Evolutionary conservation across 2,113 vertebrate genomes (phyloP).

Genomic region (Excalfactoria chinensis): DNA sequence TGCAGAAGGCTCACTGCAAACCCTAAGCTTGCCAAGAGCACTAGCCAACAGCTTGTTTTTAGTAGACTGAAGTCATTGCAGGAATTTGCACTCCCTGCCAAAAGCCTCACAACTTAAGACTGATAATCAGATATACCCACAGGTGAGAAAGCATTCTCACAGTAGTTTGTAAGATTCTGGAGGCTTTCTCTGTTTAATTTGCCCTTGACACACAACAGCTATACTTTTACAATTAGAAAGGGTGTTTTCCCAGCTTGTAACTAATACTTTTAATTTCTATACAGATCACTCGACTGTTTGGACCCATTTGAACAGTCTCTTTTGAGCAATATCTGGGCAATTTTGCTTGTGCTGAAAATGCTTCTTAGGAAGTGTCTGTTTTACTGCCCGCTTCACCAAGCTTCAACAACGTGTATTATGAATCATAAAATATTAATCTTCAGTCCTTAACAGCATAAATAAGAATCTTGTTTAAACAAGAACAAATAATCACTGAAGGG

Average conservation of each 20-base stretch:
- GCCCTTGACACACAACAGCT: background rate
- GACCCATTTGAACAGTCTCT: background rate
- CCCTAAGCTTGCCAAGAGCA: slow-evolving; percentile 39
- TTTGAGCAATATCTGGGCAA: background rate
- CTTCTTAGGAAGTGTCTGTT: slow-evolving; percentile 7
- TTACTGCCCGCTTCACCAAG: slow-evolving; percentile 2
- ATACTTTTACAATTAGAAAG: background rate
- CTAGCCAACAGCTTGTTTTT: slow-evolving; percentile 53
- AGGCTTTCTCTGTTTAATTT: background rate
- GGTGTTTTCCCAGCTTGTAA: background rate
- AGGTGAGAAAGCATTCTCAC: slow-evolving; percentile 45
- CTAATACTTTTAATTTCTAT: background rate
- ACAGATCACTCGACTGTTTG: background rate
- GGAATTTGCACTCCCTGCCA: slow-evolving; percentile 63
- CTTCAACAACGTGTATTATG: slow-evolving; percentile 38
- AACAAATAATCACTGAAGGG: slow-evolving; percentile 31
- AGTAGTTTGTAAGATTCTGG: background rate
- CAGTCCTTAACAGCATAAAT: slow-evolving; percentile 63
- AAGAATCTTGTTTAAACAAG: slow-evolving; percentile 69
- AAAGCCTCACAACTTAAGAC: slow-evolving; percentile 13
- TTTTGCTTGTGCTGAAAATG: background rate
- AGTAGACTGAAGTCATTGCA: slow-evolving; percentile 58
- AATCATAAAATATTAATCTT: slow-evolving; percentile 72
- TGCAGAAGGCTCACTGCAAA: slow-evolving; percentile 42
- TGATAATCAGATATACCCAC: slow-evolving; percentile 62